Percentiles rank a stretch among this genome's conserved stretches.
Conservation (phyloP, 2,888 invertebrate genomes). For the Gastracanthus pulcherrimus region DNA sequence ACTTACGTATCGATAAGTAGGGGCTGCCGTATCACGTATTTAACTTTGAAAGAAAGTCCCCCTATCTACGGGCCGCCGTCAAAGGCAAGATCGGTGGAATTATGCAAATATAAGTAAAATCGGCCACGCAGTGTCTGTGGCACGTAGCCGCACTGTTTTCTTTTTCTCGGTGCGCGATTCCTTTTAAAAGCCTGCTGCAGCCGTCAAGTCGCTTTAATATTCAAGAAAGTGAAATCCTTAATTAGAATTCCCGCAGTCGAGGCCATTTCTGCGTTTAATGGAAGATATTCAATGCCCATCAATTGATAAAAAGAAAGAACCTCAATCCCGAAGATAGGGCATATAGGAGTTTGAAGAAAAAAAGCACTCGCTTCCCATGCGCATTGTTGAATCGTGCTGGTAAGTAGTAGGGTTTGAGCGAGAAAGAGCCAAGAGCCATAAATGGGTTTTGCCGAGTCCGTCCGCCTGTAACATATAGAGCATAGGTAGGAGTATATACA, state of each 20-base stretch:
- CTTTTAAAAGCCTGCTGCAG: not conserved
- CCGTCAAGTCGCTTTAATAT: conserved; percentile 24
- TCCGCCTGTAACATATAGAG: too few species aligned
- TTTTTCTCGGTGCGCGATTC: not conserved
- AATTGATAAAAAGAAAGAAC: too few species aligned
- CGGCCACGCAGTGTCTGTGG: not conserved
- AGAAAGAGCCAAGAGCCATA: conserved; percentile 55
- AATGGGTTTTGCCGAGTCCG: conserved; percentile 41
- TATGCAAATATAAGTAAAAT: conserved; percentile 4
- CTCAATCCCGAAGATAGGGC: too few species aligned
- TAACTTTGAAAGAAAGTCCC: too few species aligned
- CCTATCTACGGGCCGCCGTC: not conserved
- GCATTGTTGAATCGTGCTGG: conserved; percentile 32
- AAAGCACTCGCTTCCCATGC: not conserved
- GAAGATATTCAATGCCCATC: too few species aligned
- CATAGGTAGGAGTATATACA: too few species aligned
- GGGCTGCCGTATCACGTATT: too few species aligned
- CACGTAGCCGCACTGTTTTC: conserved; percentile 1
- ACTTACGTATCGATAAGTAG: too few species aligned
- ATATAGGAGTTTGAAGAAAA: too few species aligned
- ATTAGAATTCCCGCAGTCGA: conserved; percentile 33
- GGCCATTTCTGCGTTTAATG: not conserved
- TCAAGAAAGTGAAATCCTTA: conserved; percentile 45
- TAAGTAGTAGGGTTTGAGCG: not conserved
- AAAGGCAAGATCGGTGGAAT: not conserved